Evolutionary conservation across 2,888 invertebrate species (phyloP).

Genomic region (Agonopterix heracliana): DNA sequence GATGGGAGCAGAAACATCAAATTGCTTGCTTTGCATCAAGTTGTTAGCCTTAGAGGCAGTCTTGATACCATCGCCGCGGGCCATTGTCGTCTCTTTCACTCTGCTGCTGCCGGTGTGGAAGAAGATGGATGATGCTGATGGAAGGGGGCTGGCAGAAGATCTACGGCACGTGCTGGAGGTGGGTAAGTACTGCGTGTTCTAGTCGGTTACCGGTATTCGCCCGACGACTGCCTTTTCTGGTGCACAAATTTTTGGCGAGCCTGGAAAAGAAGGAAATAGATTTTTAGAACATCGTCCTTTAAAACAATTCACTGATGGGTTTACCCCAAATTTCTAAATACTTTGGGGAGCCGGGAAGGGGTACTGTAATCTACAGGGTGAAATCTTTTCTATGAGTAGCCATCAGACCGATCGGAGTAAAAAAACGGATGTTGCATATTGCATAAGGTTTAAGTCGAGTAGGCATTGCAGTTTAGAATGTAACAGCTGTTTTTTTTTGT

Average conservation of each 20-base stretch:
- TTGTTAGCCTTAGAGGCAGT: conserved; percentile 59
- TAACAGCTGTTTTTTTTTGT: no score
- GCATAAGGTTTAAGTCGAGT: no score
- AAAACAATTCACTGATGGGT: no score
- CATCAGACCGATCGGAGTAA: no score
- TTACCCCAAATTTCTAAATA: no score
- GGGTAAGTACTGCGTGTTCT: conserved; percentile 89
- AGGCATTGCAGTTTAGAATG: no score
- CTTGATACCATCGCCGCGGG: conserved; percentile 71
- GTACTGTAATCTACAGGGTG: no score
- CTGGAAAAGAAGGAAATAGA: conserved; percentile 60
- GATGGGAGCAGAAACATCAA: conserved; percentile 52
- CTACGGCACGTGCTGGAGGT: conserved; percentile 92
- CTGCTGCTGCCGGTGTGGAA: conserved; percentile 41
- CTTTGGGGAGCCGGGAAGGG: no score
- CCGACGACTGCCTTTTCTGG: conserved; percentile 88
- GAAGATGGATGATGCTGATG: conserved; percentile 42
- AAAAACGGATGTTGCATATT: no score
- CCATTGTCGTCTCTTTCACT: conserved; percentile 54
- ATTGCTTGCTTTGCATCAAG: conserved; percentile 49
- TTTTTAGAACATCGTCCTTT: background rate
- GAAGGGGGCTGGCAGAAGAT: conserved; percentile 19
- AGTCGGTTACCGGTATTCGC: conserved; percentile 90
- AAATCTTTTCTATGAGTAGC: no score
- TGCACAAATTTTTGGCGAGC: conserved; percentile 87